Conservation (phyloP, 2,888 invertebrate species). For the Neoaliturus tenellus region DNA sequence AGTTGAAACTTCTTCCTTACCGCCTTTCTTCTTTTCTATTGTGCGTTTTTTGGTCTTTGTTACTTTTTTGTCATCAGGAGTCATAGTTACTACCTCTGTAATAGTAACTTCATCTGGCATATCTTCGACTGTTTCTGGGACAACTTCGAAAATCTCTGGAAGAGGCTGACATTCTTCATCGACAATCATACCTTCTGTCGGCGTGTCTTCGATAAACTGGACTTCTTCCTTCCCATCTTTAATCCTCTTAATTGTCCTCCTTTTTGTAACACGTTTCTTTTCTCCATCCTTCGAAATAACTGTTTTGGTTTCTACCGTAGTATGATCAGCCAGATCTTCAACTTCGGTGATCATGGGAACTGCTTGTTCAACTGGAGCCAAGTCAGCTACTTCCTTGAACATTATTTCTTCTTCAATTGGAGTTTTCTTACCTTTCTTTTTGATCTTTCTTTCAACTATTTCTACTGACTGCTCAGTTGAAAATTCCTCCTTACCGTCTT, state of each 20-base stretch:
- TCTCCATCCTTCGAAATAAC: constrained; percentile 60
- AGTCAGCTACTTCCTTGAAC: background rate
- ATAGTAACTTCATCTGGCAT: constrained; percentile 56
- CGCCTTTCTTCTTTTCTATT: constrained; percentile 60
- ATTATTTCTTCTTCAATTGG: constrained; percentile 63
- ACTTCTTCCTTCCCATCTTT: constrained; percentile 61
- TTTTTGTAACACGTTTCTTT: constrained; percentile 53
- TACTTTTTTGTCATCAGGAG: constrained; percentile 63
- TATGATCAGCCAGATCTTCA: constrained; percentile 67
- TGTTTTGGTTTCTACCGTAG: constrained; percentile 64
- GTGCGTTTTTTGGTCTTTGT: constrained; percentile 42
- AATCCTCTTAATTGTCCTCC: constrained; percentile 57
- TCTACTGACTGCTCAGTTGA: constrained; percentile 56
- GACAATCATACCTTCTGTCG: constrained; percentile 32
- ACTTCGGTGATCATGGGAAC: constrained; percentile 72
- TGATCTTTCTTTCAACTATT: constrained; percentile 27
- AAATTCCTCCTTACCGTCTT: constrained; percentile 62
- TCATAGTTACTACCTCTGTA: constrained; percentile 63
- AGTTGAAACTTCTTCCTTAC: constrained; percentile 60
- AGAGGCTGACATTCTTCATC: constrained; percentile 32
- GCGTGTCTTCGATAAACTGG: constrained; percentile 56
- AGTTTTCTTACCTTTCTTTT: background rate
- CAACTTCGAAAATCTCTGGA: constrained; percentile 28
- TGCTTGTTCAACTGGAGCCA: constrained; percentile 69
- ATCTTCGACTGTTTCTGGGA: constrained; percentile 54